phyloP scores from a whole-genome alignment of 1,140 invertebrate species.

The Aphaenogaster rudis region DNA sequence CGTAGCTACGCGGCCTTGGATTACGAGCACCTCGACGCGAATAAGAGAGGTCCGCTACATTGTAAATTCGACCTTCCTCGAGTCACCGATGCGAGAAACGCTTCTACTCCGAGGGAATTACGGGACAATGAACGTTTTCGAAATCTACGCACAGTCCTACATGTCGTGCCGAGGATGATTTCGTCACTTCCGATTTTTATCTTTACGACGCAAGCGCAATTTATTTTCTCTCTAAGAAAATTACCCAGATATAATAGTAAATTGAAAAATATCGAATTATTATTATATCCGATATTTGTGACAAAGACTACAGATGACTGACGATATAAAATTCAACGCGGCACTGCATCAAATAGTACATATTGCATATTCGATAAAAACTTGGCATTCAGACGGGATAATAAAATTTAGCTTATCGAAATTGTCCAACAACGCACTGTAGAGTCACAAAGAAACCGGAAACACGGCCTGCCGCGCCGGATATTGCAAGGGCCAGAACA shows the following conservation, averaged over 20 bases:
- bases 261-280: background rate
- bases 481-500: slow-evolving; percentile 80
- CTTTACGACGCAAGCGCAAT: background rate
- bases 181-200: slow-evolving; percentile 23
- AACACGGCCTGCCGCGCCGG: slow-evolving; percentile 80
- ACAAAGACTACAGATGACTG: background rate
- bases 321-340: background rate
- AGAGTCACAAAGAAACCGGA: slow-evolving; percentile 80
- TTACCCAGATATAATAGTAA: background rate
- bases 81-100: slow-evolving; percentile 48
- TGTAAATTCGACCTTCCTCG: slow-evolving; percentile 56
- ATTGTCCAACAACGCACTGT: slow-evolving; percentile 29
- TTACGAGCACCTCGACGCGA: slow-evolving; percentile 1
- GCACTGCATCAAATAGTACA: background rate
- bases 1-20: slow-evolving; percentile 41
- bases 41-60: slow-evolving; percentile 11
- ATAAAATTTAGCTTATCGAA: slow-evolving; percentile 28
- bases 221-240: background rate
- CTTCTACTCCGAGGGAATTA: slow-evolving; percentile 36
- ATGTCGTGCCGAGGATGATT: background rate
- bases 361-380: background rate
- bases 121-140: slow-evolving; percentile 60
- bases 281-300: background rate
- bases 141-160: slow-evolving; percentile 39
- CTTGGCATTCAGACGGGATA: background rate